phyloP scores from a whole-genome alignment of 1,140 invertebrate genomes.

The Marisa cornuarietis region DNA sequence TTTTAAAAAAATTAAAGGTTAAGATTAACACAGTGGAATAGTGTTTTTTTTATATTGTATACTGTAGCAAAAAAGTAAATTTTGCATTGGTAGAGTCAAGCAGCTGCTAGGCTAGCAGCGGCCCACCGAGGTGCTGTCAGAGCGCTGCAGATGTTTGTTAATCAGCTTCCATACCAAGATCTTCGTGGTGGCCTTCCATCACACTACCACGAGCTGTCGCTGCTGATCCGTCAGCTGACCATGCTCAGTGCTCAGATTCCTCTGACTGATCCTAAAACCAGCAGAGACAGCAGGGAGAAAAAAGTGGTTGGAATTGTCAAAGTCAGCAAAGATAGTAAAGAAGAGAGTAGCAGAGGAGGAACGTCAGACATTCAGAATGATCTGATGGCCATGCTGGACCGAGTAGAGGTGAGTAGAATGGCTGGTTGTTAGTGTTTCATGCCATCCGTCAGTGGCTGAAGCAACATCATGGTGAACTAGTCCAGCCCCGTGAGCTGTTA shows the following conservation, averaged over 20 bases:
- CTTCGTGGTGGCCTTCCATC: constrained; percentile 48
- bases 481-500: too few species aligned
- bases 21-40: too few species aligned
- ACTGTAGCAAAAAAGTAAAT: too few species aligned
- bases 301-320: background rate
- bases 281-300: constrained; percentile 4
- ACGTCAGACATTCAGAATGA: constrained; percentile 31
- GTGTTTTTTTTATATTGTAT: too few species aligned
- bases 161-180: constrained; percentile 51
- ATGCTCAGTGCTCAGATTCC: constrained; percentile 39
- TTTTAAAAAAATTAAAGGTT: too few species aligned
- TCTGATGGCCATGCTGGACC: constrained; percentile 47
- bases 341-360: background rate
- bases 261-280: background rate
- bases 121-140: constrained; percentile 51
- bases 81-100: constrained; percentile 41
- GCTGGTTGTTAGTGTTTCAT: background rate
- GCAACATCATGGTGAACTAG: too few species aligned
- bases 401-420: constrained; percentile 42
- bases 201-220: constrained; percentile 50
- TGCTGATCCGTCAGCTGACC: constrained; percentile 50
- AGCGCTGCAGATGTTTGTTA: constrained; percentile 54
- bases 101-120: constrained; percentile 41
- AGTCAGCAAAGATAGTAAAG: background rate
- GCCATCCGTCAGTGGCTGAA: too few species aligned